phyloP scores from a whole-genome alignment of 1,140 invertebrate species.

The Melipona quadrifasciata region DNA sequence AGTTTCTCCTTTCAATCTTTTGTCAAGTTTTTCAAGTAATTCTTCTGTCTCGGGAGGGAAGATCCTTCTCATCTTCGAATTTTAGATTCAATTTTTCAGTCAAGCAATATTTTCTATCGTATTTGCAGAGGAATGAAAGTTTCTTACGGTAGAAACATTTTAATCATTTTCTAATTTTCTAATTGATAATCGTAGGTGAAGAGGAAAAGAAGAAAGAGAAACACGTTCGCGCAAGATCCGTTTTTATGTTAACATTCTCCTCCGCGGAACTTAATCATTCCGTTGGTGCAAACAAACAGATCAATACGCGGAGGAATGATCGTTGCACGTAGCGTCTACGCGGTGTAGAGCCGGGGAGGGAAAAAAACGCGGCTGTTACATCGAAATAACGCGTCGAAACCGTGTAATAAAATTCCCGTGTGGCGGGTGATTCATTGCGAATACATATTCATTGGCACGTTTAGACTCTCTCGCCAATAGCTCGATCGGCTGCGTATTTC shows the following conservation, averaged over 20 bases:
- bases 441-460: slow-evolving; percentile 14
- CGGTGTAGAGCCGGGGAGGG: neutral
- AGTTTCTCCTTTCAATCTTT: too few species aligned
- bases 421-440: neutral
- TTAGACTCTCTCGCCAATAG: neutral
- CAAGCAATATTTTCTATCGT: too few species aligned
- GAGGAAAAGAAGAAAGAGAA: neutral
- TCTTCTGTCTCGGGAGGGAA: too few species aligned
- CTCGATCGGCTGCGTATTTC: neutral
- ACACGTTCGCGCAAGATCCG: neutral
- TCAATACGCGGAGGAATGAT: neutral
- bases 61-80: too few species aligned
- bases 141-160: too few species aligned
- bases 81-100: too few species aligned
- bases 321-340: neutral
- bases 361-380: neutral
- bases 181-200: too few species aligned
- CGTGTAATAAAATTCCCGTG: neutral
- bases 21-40: too few species aligned
- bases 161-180: too few species aligned
- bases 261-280: neutral
- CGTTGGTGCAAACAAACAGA: neutral
- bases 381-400: neutral
- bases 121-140: too few species aligned
- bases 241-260: neutral